These are phyloP conservation scores for Fundulus diaphanus DNA, from an alignment of 2,797 vertebrate species.

Conservation along the genomic window DNA sequence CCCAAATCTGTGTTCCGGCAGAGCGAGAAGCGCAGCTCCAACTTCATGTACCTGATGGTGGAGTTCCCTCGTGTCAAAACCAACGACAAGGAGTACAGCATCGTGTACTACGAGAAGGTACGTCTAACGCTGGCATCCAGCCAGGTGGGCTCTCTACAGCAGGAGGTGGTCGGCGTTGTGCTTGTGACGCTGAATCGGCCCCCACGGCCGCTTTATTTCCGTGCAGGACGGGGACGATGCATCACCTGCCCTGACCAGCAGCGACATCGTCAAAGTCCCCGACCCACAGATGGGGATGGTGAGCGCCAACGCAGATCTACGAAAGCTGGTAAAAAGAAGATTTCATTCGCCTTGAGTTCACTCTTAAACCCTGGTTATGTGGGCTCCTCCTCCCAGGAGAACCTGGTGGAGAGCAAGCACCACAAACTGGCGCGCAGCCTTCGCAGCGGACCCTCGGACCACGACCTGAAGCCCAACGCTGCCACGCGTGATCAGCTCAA, in stretches of 20 bases:
- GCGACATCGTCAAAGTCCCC: conserved; percentile 96
- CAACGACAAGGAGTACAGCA: conserved; percentile 93
- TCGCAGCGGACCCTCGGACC: conserved; percentile 95
- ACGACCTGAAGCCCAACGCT: conserved; percentile 97
- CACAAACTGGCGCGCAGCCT: conserved; percentile 98
- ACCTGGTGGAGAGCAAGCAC: conserved; percentile 98
- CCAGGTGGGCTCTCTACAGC: not conserved
- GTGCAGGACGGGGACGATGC: conserved; percentile 93
- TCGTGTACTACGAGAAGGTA: conserved; percentile 99
- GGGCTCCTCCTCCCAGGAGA: conserved; percentile 80
- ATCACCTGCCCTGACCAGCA: conserved; percentile 88
- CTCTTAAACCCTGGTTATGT: not conserved
- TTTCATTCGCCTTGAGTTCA: not conserved
- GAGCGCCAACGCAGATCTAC: conserved; percentile 51
- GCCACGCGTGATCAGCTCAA: conserved; percentile 96
- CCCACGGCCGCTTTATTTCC: conserved; percentile 15
- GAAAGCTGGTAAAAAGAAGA: not conserved
- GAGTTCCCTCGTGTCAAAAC: conserved; percentile 96
- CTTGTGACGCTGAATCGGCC: not conserved
- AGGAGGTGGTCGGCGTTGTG: not conserved
- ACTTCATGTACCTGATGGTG: conserved; percentile 99
- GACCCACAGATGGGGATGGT: conserved; percentile 99
- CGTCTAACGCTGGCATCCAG: not conserved
- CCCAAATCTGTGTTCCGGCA: conserved; percentile 58
- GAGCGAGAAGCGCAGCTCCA: conserved; percentile 98